phyloP scores from a whole-genome alignment of 2,888 invertebrate species.

The Emmelina monodactyla region DNA sequence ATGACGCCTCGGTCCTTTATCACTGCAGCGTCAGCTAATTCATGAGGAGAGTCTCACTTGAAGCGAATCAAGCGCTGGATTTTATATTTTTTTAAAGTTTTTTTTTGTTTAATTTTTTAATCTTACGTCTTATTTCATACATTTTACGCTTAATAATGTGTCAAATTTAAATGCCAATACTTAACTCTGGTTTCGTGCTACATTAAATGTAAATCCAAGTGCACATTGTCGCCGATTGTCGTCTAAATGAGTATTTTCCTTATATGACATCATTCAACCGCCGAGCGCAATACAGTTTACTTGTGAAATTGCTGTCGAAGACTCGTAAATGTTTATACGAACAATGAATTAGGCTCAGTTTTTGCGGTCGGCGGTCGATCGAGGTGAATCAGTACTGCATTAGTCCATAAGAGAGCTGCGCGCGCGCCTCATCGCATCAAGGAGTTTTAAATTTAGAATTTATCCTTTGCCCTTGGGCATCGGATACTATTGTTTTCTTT shows the following conservation, averaged over 20 bases:
- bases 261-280: slow-evolving; percentile 1
- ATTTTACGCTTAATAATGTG: too few species aligned
- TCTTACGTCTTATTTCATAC: too few species aligned
- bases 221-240: too few species aligned
- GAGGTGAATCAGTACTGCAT: slow-evolving; percentile 59
- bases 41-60: slow-evolving; percentile 23
- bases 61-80: slow-evolving; percentile 33
- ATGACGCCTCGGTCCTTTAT: slow-evolving; percentile 37
- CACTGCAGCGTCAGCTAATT: slow-evolving; percentile 34
- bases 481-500: slow-evolving; percentile 25
- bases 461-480: slow-evolving; percentile 35
- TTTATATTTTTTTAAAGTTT: too few species aligned
- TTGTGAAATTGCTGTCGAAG: too few species aligned
- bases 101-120: too few species aligned
- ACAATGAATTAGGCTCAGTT: slow-evolving; percentile 51
- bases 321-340: slow-evolving; percentile 38
- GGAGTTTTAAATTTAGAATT: slow-evolving; percentile 60
- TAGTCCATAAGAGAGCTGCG: slow-evolving; percentile 56
- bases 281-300: slow-evolving; percentile 2
- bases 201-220: too few species aligned
- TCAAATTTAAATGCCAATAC: too few species aligned
- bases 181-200: too few species aligned
- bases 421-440: slow-evolving; percentile 46
- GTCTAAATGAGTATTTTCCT: too few species aligned
- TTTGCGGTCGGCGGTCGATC: slow-evolving; percentile 40